Evolutionary conservation across 2,888 invertebrate species (phyloP).

Genomic region (Ectropis crepuscularia): DNA sequence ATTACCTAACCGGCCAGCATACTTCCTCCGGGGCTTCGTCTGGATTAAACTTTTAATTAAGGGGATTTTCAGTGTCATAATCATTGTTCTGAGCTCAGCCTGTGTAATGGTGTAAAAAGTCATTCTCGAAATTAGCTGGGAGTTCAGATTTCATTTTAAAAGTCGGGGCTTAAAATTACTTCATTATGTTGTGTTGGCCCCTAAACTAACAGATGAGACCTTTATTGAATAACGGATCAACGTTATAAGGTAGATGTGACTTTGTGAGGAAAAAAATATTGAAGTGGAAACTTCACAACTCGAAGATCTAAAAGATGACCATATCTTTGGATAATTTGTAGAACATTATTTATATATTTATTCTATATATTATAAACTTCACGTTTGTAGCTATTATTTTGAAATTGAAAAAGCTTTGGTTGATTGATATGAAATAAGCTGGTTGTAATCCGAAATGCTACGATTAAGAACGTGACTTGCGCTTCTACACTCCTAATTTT

Average conservation of each 20-base stretch:
- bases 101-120: slow-evolving; percentile 60
- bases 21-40: slow-evolving; percentile 61
- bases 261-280: too few relatives aligned
- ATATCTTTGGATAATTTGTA: too few relatives aligned
- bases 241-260: background rate
- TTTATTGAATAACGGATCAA: slow-evolving; percentile 6
- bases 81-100: slow-evolving; percentile 58
- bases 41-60: slow-evolving; percentile 75
- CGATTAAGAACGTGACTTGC: too few relatives aligned
- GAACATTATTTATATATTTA: too few relatives aligned
- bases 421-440: too few relatives aligned
- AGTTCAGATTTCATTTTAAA: slow-evolving; percentile 43
- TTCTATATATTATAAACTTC: too few relatives aligned
- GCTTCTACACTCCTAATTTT: too few relatives aligned
- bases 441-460: too few relatives aligned
- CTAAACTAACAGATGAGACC: slow-evolving; percentile 39
- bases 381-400: too few relatives aligned
- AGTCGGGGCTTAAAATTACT: slow-evolving; percentile 35
- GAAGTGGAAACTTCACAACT: background rate
- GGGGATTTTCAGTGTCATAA: slow-evolving; percentile 68
- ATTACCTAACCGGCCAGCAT: slow-evolving; percentile 51
- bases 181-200: slow-evolving; percentile 36
- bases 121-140: slow-evolving; percentile 54
- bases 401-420: too few relatives aligned
- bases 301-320: background rate